phyloP scores from a whole-genome alignment of 2,113 vertebrate genomes.

The Bujurquina vittata region DNA sequence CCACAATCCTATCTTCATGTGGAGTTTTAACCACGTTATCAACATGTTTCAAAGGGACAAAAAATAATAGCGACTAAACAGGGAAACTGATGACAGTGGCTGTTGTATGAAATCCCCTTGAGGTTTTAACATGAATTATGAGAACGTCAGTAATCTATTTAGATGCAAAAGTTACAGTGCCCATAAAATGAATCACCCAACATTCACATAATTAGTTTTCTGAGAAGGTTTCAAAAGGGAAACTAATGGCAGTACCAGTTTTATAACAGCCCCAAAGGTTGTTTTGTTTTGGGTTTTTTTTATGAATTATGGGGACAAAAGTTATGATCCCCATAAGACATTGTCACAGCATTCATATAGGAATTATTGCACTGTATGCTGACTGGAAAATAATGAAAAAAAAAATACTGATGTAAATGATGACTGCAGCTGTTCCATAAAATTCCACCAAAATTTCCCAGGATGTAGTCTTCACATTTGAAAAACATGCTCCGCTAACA shows the following conservation, averaged over 20 bases:
- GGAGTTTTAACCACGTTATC: not conserved
- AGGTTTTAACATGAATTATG: not conserved
- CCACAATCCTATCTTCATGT: not conserved
- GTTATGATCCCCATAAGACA: not conserved
- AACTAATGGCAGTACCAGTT: too few species aligned
- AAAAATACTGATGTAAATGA: not conserved
- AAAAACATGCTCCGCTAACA: not conserved
- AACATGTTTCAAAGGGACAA: not conserved
- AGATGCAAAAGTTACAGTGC: not conserved
- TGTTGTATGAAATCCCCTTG: not conserved
- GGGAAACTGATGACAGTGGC: not conserved
- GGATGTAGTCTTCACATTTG: not conserved
- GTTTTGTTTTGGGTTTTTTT: not conserved
- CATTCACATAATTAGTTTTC: too few species aligned
- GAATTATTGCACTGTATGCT: not conserved
- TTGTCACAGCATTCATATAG: not conserved
- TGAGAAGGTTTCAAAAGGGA: not conserved
- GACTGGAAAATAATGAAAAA: not conserved
- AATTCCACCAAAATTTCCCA: not conserved
- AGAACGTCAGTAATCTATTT: not conserved
- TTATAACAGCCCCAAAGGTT: not conserved
- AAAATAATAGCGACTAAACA: not conserved
- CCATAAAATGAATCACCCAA: not conserved
- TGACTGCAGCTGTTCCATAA: not conserved
- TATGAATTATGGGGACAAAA: not conserved